Percentiles rank a stretch among this genome's conserved stretches.
These are phyloP conservation scores for Ctenoplectra terminalis DNA, from an alignment of 1,140 invertebrate genomes.

Conservation along the genomic window DNA sequence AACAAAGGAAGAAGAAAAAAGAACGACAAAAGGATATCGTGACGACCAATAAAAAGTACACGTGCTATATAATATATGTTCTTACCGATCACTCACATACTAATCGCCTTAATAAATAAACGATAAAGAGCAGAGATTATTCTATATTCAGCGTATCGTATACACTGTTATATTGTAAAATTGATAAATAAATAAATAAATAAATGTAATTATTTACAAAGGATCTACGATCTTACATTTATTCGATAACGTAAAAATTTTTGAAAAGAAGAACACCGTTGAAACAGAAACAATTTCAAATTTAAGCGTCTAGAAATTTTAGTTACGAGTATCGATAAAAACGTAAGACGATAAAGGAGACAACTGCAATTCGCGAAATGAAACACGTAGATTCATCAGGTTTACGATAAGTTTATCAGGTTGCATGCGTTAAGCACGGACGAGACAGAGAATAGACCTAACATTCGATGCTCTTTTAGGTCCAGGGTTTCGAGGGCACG, in stretches of 20 bases:
- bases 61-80: conserved; percentile 78
- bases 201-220: conserved; percentile 81
- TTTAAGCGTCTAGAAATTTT: too few species aligned
- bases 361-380: neutral
- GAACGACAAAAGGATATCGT: conserved; percentile 59
- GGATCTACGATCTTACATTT: neutral
- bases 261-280: too few species aligned
- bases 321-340: neutral
- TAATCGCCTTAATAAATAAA: conserved; percentile 81
- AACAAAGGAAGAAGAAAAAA: neutral
- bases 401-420: too few species aligned
- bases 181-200: conserved; percentile 80
- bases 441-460: too few species aligned
- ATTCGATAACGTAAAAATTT: neutral
- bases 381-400: neutral
- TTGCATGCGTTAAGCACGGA: too few species aligned
- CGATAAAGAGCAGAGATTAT: conserved; percentile 74
- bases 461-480: too few species aligned
- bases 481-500: too few species aligned
- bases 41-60: conserved; percentile 74
- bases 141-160: conserved; percentile 78
- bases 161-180: conserved; percentile 80
- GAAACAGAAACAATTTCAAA: too few species aligned
- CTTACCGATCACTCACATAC: conserved; percentile 77
- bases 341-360: neutral